These are phyloP conservation scores for Syritta pipiens DNA, from an alignment of 2,888 invertebrate genomes.

Conservation along the genomic window DNA sequence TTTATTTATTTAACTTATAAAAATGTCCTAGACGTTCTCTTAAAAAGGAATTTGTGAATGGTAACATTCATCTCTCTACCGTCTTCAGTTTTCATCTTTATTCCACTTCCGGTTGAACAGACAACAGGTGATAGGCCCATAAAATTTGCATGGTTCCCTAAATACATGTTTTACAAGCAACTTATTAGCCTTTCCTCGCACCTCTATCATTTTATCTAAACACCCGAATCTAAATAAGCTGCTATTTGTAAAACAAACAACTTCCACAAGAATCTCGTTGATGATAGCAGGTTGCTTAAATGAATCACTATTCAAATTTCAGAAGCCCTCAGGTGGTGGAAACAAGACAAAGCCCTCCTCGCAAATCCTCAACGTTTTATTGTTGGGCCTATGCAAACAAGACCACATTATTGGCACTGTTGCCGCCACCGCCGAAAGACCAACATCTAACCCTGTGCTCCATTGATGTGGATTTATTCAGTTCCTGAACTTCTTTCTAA, in stretches of 20 bases:
- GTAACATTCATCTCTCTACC: too few species aligned
- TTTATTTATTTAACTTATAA: too few species aligned
- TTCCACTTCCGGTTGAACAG: too few species aligned
- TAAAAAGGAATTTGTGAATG: too few species aligned
- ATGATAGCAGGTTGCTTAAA: conserved; percentile 27
- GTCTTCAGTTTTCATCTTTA: too few species aligned
- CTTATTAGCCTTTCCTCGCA: conserved; percentile 48
- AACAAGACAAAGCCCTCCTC: neutral
- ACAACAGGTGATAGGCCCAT: too few species aligned
- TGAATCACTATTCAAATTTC: conserved; percentile 31
- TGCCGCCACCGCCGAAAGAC: neutral
- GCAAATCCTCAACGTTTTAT: conserved; percentile 23
- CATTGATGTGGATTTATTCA: conserved; percentile 36
- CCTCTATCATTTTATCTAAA: conserved; percentile 52
- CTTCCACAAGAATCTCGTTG: conserved; percentile 39
- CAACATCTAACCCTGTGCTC: conserved; percentile 21
- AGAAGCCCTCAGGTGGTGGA: conserved; percentile 2
- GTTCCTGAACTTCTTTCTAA: conserved; percentile 36
- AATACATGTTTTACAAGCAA: conserved; percentile 39
- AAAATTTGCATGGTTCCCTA: neutral
- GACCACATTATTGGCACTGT: conserved; percentile 54
- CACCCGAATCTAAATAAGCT: conserved; percentile 50
- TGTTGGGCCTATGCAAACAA: conserved; percentile 40
- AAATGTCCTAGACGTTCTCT: too few species aligned
- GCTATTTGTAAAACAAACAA: conserved; percentile 68